Base-by-base conservation (phyloP, 2,113 vertebrate genomes). In the Antennarius striatus region DNA sequence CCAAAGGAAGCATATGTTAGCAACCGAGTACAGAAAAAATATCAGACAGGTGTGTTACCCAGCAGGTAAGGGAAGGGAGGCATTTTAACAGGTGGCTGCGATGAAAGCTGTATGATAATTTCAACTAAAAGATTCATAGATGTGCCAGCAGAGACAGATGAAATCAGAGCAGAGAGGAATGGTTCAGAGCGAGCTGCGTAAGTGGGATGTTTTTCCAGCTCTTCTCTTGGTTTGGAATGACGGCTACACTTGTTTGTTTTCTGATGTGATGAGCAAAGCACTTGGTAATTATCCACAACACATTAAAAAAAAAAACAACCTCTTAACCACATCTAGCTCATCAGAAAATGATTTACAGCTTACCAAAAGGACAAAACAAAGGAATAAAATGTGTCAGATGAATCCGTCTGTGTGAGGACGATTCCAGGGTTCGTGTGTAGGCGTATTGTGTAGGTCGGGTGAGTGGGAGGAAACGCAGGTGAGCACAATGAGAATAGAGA, bases 401-500 rank as follows among this genome's bases (percentile, higher is more conserved):
- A 76, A 75, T 56, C 29, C 6, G 66, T 88, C 80, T 86, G 68
- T n/a, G 77, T 50, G 49, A 68, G 74, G 58, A 77, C 75, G 63
- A 72, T 73, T 73, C 77, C 75, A 85, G 77, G 60, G 82, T 61
- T 54, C 0, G 28, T 75, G 88, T 78, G 88, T 86, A 81, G 83
- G 88, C 77, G 80, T 84, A 62, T 70, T 83, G 85, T 85, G 90
- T 90, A 78, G 90, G 89, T 71, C 51, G 86, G 81, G 61, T 22
- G 79, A 86, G 89, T 90, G 89, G 89, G 80, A 83, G 80, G 77
- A 81, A 50, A 77, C 70, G 63, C 86, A 85, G 88, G 89, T 91
- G 86, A 87, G 88, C 82, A 54, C 81, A 89, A 52, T 79, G 77
- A 75, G 76, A 89, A 79, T 30, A 43, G 68, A 83, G 62, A 84